Base-by-base conservation (phyloP, 2,797 vertebrate species). In the Pitangus sulphuratus region DNA sequence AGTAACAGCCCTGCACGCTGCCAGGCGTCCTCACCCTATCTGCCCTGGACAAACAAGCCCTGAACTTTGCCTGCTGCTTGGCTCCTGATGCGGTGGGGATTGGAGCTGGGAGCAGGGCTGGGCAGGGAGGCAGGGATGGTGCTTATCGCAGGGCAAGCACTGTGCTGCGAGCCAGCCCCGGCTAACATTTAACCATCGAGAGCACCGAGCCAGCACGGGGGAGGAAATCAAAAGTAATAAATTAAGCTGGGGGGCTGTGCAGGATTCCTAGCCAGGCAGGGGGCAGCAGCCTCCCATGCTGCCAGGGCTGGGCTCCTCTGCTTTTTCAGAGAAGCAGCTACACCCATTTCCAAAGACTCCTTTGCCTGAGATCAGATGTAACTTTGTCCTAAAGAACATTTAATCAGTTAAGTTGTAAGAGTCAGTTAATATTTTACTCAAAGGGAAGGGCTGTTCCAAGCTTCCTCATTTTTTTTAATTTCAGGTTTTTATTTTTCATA, bases 381-480 rank as follows among this genome's bases (percentile, higher is more conserved):
- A 93, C 94, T 96, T 96, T 95, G 96, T 95, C 87, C 92, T 68
- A 89, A 70, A 97, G 87, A 54, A 93, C 75, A 54, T 47, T 79
- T 93, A 90, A 89, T 93, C 84, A 93, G 74, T 61, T 69, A 62
- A 6, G 16, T 56, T 37, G 5, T 82, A 76, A 90, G 37, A 86
- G 53, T 22, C 33, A n/a, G 95, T 97, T 97, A 97, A 97, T 97
- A 33, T 96, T 97, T 97, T 54, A 97, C 96, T 80, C 3, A 0
- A 51, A 93, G 74, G 77, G 54, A 83, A 84, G 76, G 77, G 83
- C 60, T 71, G 92, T 56, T 85, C 76, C 0, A 8, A 68, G 75
- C 31, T 19, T 79, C 61, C 35, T 12, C 51, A 3, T 84, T 60
- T 48, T 39, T 54, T 35, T 33, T n/a, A 14, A 68, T 80, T 40